A percentile compares a stretch with the other conserved stretches of the same genome.
phyloP scores from a whole-genome alignment of 2,888 invertebrate species.

The Folsomia manolachei region DNA sequence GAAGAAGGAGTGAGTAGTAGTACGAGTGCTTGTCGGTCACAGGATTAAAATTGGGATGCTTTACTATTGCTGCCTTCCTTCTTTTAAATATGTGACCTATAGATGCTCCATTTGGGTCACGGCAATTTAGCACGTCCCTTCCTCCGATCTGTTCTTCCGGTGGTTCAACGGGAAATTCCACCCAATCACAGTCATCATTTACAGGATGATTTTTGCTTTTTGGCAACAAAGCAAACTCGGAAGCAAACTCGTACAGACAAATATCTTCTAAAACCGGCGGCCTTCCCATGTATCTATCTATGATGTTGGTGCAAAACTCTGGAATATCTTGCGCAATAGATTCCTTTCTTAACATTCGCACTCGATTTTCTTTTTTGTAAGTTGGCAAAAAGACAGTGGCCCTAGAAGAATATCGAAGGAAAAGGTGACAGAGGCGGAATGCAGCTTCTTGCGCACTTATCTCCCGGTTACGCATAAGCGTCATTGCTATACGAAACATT shows the following conservation, averaged over 20 bases:
- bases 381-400: conserved; percentile 13
- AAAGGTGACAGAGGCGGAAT: conserved; percentile 16
- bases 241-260: conserved; percentile 25
- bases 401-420: conserved; percentile 5
- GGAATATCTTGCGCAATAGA: neutral
- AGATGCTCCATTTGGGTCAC: neutral
- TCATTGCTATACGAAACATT: conserved; percentile 1
- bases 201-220: too few relatives aligned
- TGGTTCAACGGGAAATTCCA: neutral
- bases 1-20: conserved; percentile 11
- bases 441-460: conserved; percentile 24
- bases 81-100: conserved; percentile 9
- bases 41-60: conserved; percentile 18
- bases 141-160: neutral
- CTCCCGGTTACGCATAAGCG: conserved; percentile 18
- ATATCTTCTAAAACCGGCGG: neutral
- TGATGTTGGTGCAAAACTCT: conserved; percentile 13
- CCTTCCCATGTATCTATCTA: conserved; percentile 20
- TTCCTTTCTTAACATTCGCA: conserved; percentile 6
- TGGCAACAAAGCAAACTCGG: conserved; percentile 2
- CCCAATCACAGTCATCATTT: neutral
- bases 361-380: neutral
- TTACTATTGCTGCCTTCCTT: conserved; percentile 4
- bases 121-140: neutral
- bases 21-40: neutral